phyloP scores from a whole-genome alignment of 2,888 invertebrate genomes.

The Caenorhabditis zanzibari region DNA sequence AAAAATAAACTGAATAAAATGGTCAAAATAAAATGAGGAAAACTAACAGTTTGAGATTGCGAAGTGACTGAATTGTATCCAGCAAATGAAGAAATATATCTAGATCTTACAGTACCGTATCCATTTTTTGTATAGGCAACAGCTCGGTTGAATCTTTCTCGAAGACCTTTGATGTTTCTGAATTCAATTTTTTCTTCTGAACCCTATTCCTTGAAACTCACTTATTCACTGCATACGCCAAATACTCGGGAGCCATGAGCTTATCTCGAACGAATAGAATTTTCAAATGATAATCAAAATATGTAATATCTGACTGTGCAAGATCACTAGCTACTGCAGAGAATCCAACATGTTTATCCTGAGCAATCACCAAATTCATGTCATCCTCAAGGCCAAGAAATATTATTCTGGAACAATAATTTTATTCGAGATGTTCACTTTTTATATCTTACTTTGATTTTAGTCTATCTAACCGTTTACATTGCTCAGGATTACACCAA shows the following conservation, averaged over 20 bases:
- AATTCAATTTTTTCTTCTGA: neutral
- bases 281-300: slow-evolving; percentile 51
- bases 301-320: slow-evolving; percentile 52
- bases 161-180: slow-evolving; percentile 66
- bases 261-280: slow-evolving; percentile 67
- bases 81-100: slow-evolving; percentile 55
- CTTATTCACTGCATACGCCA: slow-evolving; percentile 70
- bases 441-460: slow-evolving; percentile 40
- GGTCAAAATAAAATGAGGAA: neutral
- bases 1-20: neutral
- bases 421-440: neutral
- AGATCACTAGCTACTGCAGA: slow-evolving; percentile 65
- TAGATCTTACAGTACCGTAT: slow-evolving; percentile 46
- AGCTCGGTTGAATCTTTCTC: slow-evolving; percentile 67
- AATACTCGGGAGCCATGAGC: slow-evolving; percentile 64
- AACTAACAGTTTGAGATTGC: slow-evolving; percentile 46
- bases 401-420: slow-evolving; percentile 37
- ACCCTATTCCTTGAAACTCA: neutral
- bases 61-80: slow-evolving; percentile 41
- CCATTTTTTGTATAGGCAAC: slow-evolving; percentile 58
- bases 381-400: slow-evolving; percentile 60
- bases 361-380: slow-evolving; percentile 28
- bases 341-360: slow-evolving; percentile 62
- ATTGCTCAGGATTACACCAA: slow-evolving; percentile 65
- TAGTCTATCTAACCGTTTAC: slow-evolving; percentile 54